Percentiles rank a stretch among this genome's conserved stretches.
These are phyloP conservation scores for Dynastes tityus DNA, from an alignment of 2,888 invertebrate species.

Conservation along the genomic window DNA sequence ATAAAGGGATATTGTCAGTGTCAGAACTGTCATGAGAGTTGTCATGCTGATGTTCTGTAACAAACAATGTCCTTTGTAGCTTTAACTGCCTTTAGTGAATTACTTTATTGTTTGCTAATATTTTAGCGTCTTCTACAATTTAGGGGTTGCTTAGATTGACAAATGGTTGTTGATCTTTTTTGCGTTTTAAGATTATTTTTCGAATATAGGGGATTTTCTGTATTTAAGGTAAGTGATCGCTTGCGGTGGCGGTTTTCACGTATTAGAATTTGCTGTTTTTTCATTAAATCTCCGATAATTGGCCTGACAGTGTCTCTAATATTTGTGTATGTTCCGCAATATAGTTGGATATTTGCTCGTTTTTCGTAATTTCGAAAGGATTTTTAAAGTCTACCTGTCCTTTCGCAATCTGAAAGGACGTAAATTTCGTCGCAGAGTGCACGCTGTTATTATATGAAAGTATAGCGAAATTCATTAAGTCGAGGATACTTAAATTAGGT, in stretches of 20 bases:
- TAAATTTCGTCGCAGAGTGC: conserved; percentile 50
- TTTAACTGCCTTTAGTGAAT: conserved; percentile 32
- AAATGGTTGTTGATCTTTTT: too few relatives aligned
- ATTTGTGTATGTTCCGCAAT: conserved; percentile 36
- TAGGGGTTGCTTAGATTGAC: too few relatives aligned
- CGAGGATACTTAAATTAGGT: conserved; percentile 21
- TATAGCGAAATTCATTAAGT: conserved; percentile 41
- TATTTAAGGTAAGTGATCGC: too few relatives aligned
- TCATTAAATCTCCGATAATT: conserved; percentile 11
- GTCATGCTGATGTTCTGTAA: conserved; percentile 20
- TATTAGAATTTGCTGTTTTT: conserved; percentile 5
- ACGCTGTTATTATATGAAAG: conserved; percentile 52
- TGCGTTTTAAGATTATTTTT: too few relatives aligned
- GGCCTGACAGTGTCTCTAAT: conserved; percentile 15
- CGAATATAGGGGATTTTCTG: too few relatives aligned
- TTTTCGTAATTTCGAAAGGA: conserved; percentile 47
- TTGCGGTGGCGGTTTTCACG: neutral
- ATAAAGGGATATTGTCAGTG: conserved; percentile 35
- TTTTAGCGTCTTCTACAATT: too few relatives aligned
- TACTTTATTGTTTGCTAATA: too few relatives aligned
- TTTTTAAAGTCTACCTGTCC: conserved; percentile 51
- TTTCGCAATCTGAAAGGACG: conserved; percentile 52
- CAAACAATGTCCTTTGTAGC: conserved; percentile 35
- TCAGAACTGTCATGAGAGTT: neutral
- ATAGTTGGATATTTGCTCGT: neutral